Percentiles rank a stretch among this genome's conserved stretches.
These are phyloP conservation scores for Microctonus hyperodae DNA, from an alignment of 2,888 invertebrate species.

Conservation along the genomic window DNA sequence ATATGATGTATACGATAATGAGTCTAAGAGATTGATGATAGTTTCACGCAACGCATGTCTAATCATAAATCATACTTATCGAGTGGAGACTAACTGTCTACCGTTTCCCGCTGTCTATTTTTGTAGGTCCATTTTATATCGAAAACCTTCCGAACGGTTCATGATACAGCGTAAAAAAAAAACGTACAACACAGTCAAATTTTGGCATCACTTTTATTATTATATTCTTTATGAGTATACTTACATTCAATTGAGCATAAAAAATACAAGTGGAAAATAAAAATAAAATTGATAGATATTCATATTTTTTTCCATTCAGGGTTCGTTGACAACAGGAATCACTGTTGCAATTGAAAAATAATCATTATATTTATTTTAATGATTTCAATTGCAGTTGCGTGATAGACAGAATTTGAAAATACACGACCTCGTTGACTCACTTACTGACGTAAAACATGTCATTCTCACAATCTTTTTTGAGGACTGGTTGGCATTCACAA, in stretches of 20 bases:
- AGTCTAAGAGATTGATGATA: conserved; percentile 5
- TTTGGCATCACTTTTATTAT: not conserved
- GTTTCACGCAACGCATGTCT: conserved; percentile 3
- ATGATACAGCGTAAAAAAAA: not conserved
- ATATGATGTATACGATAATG: not conserved
- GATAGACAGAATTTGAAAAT: conserved; percentile 35
- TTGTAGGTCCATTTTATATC: conserved; percentile 19
- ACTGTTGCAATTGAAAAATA: not conserved
- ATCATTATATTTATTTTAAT: not conserved
- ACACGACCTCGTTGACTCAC: conserved; percentile 37
- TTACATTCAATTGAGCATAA: not conserved
- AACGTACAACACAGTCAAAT: not conserved
- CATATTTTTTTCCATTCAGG: no score
- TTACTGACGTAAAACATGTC: conserved; percentile 34
- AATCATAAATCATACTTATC: conserved; percentile 20
- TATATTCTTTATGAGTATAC: not conserved
- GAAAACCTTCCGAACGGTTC: not conserved
- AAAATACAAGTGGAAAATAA: not conserved
- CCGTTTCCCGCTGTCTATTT: conserved; percentile 13
- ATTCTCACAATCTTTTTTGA: not conserved
- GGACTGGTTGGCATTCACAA: conserved; percentile 25
- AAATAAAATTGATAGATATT: not conserved
- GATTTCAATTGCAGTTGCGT: not conserved
- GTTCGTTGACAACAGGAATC: not conserved
- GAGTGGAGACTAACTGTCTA: conserved; percentile 27